phyloP scores from a whole-genome alignment of 2,888 invertebrate species.

The Scotopteryx bipunctaria region DNA sequence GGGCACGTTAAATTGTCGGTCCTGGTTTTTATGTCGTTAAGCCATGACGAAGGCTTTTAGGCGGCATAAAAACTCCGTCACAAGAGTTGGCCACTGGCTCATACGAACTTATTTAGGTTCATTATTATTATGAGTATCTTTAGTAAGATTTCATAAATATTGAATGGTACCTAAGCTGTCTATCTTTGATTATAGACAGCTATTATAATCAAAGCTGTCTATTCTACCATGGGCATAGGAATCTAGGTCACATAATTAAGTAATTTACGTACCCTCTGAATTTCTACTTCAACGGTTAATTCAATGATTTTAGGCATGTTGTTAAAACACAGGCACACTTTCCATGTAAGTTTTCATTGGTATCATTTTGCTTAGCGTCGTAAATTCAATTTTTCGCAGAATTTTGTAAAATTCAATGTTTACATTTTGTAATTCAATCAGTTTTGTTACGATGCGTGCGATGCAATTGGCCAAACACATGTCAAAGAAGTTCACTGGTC shows the following conservation, averaged over 20 bases:
- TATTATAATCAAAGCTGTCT: too few relatives aligned
- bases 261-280: slow-evolving; percentile 72
- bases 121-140: too few relatives aligned
- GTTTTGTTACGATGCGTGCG: neutral
- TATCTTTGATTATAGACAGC: too few relatives aligned
- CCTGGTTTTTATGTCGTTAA: too few relatives aligned
- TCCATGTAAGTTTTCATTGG: slow-evolving; percentile 9
- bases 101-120: too few relatives aligned
- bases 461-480: neutral
- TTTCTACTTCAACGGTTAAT: slow-evolving; percentile 82
- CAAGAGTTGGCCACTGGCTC: too few relatives aligned
- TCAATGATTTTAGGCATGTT: slow-evolving; percentile 82
- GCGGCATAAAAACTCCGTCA: too few relatives aligned
- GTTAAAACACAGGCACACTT: slow-evolving; percentile 25
- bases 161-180: too few relatives aligned
- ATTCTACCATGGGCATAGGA: neutral
- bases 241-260: neutral
- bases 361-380: slow-evolving; percentile 17
- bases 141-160: too few relatives aligned
- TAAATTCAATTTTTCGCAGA: slow-evolving; percentile 16
- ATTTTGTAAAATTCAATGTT: slow-evolving; percentile 22
- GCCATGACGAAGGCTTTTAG: too few relatives aligned
- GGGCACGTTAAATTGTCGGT: too few relatives aligned
- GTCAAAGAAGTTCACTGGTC: too few relatives aligned
- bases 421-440: slow-evolving; percentile 24